These are phyloP conservation scores for Poeciliopsis retropinna DNA, from an alignment of 2,113 vertebrate genomes.

Conservation along the genomic window DNA sequence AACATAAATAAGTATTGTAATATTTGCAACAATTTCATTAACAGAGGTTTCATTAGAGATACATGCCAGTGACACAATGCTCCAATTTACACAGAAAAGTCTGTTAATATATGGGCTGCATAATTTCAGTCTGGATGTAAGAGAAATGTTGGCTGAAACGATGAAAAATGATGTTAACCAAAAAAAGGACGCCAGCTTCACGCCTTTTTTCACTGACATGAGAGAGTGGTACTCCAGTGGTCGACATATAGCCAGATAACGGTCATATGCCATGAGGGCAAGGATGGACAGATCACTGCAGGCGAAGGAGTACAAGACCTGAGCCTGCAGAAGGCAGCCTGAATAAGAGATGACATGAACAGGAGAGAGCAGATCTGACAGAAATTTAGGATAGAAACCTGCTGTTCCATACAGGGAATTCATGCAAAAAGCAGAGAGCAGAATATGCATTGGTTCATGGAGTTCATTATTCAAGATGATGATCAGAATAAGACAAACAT, in stretches of 20 bases:
- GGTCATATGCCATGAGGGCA: slow-evolving; percentile 54
- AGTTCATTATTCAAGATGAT: slow-evolving; percentile 50
- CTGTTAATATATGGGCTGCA: slow-evolving; percentile 30
- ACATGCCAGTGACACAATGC: slow-evolving; percentile 52
- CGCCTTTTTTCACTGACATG: slow-evolving; percentile 38
- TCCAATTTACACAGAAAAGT: slow-evolving; percentile 45
- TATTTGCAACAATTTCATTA: slow-evolving; percentile 14
- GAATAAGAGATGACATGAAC: slow-evolving; percentile 45
- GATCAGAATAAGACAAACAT: slow-evolving; percentile 37
- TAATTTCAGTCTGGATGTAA: slow-evolving; percentile 24
- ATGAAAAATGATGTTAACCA: slow-evolving; percentile 28
- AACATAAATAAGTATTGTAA: slow-evolving; percentile 25
- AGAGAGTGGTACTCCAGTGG: slow-evolving; percentile 50
- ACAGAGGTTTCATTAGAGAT: background rate
- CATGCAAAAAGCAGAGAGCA: slow-evolving; percentile 50
- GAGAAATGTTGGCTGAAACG: background rate
- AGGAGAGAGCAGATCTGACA: slow-evolving; percentile 45
- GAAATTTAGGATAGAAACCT: slow-evolving; percentile 58
- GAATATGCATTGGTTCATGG: slow-evolving; percentile 64
- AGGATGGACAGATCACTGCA: slow-evolving; percentile 47
- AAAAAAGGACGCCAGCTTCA: slow-evolving; percentile 25
- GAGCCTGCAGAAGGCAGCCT: slow-evolving; percentile 48
- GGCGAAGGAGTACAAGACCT: slow-evolving; percentile 35
- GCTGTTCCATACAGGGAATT: slow-evolving; percentile 53
- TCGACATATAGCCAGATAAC: slow-evolving; percentile 60